Conservation (phyloP, 2,797 vertebrate genomes). For the Microhierax caerulescens region DNA sequence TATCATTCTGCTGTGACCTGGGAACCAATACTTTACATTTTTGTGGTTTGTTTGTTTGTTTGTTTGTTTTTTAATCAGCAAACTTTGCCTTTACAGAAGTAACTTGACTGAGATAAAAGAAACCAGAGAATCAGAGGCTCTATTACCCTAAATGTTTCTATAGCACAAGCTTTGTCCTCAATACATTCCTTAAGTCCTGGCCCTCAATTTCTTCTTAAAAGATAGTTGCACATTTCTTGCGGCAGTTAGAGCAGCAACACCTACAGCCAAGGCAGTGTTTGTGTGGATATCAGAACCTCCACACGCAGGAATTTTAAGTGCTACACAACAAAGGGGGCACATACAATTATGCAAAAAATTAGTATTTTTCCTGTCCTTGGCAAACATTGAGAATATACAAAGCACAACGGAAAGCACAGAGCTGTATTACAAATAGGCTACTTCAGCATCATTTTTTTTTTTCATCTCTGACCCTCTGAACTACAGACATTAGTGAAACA, state of each 20-base stretch:
- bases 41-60: too few relatives aligned
- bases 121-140: not conserved
- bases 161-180: not conserved
- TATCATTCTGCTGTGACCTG: not conserved
- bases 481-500: not conserved
- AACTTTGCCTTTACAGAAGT: not conserved
- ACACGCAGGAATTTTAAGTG: not conserved
- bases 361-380: not conserved
- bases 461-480: not conserved
- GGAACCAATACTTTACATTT: not conserved
- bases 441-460: not conserved
- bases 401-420: not conserved
- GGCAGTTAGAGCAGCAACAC: not conserved
- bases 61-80: not conserved
- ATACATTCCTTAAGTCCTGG: not conserved
- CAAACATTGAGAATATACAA: not conserved
- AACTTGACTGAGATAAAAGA: not conserved
- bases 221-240: not conserved
- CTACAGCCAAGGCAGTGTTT: not conserved
- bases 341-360: not conserved
- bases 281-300: not conserved
- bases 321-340: not conserved
- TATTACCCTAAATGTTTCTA: not conserved
- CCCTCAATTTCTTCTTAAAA: not conserved
- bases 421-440: not conserved